Base-by-base conservation (phyloP, 2,797 vertebrate genomes). In the Aplochiton taeniatus region DNA sequence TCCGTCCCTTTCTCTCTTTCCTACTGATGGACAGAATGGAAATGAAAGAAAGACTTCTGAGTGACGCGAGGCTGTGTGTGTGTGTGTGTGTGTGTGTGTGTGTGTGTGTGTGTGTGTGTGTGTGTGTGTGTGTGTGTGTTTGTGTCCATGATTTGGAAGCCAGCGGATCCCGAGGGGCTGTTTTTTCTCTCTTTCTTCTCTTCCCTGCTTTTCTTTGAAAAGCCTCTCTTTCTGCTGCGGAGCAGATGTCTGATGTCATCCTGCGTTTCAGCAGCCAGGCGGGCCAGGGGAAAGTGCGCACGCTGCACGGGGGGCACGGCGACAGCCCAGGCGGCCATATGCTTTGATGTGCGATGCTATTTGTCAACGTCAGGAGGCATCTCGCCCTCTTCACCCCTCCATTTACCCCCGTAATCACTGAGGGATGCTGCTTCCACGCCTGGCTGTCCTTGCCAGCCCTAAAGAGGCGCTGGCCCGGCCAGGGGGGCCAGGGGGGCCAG, bases 221-320 rank as follows among this genome's bases (percentile, higher is more conserved):
- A 61, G 68, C 62, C 64, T 45, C 76, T 80, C 68, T 70, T 68
- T 74, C 64, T 44, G 57, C 76, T 64, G 41, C 62, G 63, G 17
- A 79, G 67, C 89, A 83, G 84, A 83, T 86, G 81, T 78, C 78
- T 84, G 78, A 85, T 79, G 78, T 81, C 82, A 82, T 85, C 64
- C 63, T 65, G 61, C 74, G 86, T 84, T 83, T 64, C 73, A 78
- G 79, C 74, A 72, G 72, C 72, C 42, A 45, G 56, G 62, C 57
- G 70, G 77, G 61, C 68, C 61, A 66, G 77, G 55, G 73, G 61
- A 82, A 81, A 74, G 51, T 65, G 74, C 67, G 53, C 14, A 74
- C 8, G 8, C 61, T 9, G 60, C 58, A 70, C 57, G 46, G 43
- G 13, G n/a, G 10, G 19, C 41, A 31, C 18, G 16, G 59, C 18